These are phyloP conservation scores for Scaptomyza parva DNA, from an alignment of 2,888 invertebrate species.

Conservation along the genomic window DNA sequence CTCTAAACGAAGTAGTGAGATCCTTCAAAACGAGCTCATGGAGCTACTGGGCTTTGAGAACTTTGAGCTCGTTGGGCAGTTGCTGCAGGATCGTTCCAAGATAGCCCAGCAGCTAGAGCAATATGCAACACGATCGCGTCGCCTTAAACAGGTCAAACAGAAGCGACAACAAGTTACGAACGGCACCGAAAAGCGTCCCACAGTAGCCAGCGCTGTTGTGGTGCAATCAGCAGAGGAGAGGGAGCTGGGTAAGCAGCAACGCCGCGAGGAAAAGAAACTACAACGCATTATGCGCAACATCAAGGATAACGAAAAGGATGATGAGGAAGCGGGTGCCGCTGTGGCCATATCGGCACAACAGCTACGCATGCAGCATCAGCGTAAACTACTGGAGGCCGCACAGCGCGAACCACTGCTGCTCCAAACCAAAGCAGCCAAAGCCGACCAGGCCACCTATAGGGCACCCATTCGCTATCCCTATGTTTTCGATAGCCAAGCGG, in stretches of 20 bases:
- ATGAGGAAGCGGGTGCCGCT: slow-evolving; percentile 47
- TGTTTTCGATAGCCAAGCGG: slow-evolving; percentile 93
- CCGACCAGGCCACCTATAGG: slow-evolving; percentile 81
- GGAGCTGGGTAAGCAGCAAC: slow-evolving; percentile 89
- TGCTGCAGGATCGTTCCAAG: slow-evolving; percentile 88
- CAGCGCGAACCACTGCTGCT: slow-evolving; percentile 82
- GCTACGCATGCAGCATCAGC: slow-evolving; percentile 81
- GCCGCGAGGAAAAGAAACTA: slow-evolving; percentile 93
- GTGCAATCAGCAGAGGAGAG: slow-evolving; percentile 94
- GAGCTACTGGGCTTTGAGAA: slow-evolving; percentile 94
- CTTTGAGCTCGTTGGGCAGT: slow-evolving; percentile 89
- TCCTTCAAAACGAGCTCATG: slow-evolving; percentile 93
- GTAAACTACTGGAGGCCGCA: slow-evolving; percentile 78
- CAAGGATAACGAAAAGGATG: slow-evolving; percentile 67
- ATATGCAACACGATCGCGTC: slow-evolving; percentile 72
- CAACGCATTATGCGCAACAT: slow-evolving; percentile 82
- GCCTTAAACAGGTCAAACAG: slow-evolving; percentile 71
- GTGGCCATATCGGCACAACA: slow-evolving; percentile 84
- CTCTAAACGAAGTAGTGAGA: slow-evolving; percentile 87
- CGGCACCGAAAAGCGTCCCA: slow-evolving; percentile 85
- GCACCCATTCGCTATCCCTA: slow-evolving; percentile 90
- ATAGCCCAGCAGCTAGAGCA: slow-evolving; percentile 84
- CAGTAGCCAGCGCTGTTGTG: slow-evolving; percentile 92
- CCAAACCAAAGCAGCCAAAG: slow-evolving; percentile 65
- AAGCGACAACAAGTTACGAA: slow-evolving; percentile 51